phyloP scores from a whole-genome alignment of 2,888 invertebrate species.

The Hirtodrosophila confusa region DNA sequence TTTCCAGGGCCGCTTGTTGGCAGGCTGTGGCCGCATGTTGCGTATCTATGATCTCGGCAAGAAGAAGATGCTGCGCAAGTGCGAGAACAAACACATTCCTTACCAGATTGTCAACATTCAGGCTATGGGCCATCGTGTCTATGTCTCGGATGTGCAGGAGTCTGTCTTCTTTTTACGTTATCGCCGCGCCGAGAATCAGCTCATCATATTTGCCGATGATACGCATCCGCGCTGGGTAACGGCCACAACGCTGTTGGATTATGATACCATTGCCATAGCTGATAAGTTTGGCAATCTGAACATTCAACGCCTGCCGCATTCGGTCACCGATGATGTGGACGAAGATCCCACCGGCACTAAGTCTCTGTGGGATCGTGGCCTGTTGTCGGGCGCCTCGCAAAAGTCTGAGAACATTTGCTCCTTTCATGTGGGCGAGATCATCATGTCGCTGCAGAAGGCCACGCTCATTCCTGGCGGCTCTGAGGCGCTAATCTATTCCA shows the following conservation, averaged over 20 bases:
- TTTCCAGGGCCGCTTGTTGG: constrained; percentile 95
- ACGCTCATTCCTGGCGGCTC: constrained; percentile 98
- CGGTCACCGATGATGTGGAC: constrained; percentile 98
- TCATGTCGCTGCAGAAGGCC: constrained; percentile 97
- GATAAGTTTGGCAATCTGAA: constrained; percentile 99
- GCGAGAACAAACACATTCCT: constrained; percentile 98
- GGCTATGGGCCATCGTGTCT: constrained; percentile 96
- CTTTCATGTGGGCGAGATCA: constrained; percentile 98
- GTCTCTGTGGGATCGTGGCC: constrained; percentile 96
- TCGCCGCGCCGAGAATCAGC: constrained; percentile 97
- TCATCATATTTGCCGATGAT: constrained; percentile 99
- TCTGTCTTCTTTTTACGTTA: constrained; percentile 98
- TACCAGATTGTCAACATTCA: constrained; percentile 97
- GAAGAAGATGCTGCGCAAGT: constrained; percentile 97
- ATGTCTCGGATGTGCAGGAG: constrained; percentile 98
- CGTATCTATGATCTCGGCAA: constrained; percentile 98
- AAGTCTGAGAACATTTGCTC: constrained; percentile 96
- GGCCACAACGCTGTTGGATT: constrained; percentile 95
- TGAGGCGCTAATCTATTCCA: constrained; percentile 98
- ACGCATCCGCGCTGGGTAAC: constrained; percentile 99
- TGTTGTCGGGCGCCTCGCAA: constrained; percentile 98
- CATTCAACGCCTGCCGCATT: constrained; percentile 94
- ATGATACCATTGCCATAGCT: constrained; percentile 97
- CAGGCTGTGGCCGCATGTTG: constrained; percentile 96
- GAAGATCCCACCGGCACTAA: constrained; percentile 99